These are phyloP conservation scores for Microctenopoma lineatum DNA, from an alignment of 2,797 vertebrate species.

Conservation along the genomic window DNA sequence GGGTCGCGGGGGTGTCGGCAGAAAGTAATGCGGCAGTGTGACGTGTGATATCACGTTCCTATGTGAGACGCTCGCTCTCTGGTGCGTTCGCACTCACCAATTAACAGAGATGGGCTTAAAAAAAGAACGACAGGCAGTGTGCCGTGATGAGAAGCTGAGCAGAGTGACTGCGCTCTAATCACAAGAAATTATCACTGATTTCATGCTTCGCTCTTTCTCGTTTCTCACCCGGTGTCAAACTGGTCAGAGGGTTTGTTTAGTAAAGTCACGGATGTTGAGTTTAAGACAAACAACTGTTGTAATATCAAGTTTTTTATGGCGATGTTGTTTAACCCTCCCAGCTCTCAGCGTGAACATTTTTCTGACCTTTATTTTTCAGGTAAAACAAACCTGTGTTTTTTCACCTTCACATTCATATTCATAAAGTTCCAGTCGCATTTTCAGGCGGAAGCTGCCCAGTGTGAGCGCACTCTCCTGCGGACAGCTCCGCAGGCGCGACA, in stretches of 20 bases:
- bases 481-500: conserved; percentile 39
- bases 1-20: conserved; percentile 65
- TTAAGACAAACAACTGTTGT: conserved; percentile 3
- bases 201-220: neutral
- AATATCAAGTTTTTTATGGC: conserved; percentile 7
- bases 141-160: conserved; percentile 29
- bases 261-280: conserved; percentile 2
- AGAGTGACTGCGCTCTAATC: conserved; percentile 38
- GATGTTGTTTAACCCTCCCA: conserved; percentile 7
- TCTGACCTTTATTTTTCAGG: conserved; percentile 44
- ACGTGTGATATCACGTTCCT: conserved; percentile 72
- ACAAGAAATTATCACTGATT: conserved; percentile 40
- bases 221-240: conserved; percentile 37
- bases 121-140: conserved; percentile 50
- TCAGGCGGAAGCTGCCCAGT: conserved; percentile 41
- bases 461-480: conserved; percentile 18
- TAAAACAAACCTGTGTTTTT: conserved; percentile 24
- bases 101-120: conserved; percentile 76
- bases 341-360: neutral
- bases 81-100: conserved; percentile 74
- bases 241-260: neutral
- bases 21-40: conserved; percentile 51
- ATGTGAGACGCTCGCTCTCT: conserved; percentile 51
- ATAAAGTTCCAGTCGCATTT: conserved; percentile 31
- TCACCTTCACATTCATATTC: conserved; percentile 49